Conservation (phyloP, 2,113 vertebrate species). For the Megaceryle maxima region DNA sequence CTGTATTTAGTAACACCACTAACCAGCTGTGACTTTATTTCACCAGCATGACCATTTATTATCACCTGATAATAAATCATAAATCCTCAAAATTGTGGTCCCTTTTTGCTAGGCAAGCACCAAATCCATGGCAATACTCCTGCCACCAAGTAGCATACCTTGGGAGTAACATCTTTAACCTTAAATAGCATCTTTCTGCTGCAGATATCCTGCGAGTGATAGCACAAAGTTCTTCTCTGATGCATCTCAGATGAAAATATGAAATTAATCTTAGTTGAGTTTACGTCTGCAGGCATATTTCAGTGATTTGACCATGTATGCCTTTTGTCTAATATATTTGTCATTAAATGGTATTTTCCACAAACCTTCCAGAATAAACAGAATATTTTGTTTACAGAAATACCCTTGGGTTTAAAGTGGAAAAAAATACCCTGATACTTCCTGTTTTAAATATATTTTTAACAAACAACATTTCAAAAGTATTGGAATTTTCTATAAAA, state of each 20-base stretch:
- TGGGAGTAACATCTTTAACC: background rate
- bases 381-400: constrained; percentile 16
- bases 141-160: background rate
- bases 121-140: background rate
- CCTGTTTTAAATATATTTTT: background rate
- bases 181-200: background rate
- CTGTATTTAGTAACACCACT: background rate
- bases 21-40: background rate
- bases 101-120: background rate
- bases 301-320: background rate
- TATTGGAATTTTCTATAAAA: background rate
- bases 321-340: constrained; percentile 47
- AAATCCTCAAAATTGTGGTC: background rate
- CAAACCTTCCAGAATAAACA: constrained; percentile 17
- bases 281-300: background rate
- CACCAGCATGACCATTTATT: background rate
- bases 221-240: background rate
- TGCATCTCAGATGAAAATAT: background rate
- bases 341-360: background rate
- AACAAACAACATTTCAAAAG: background rate
- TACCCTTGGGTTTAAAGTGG: background rate
- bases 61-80: background rate
- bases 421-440: background rate
- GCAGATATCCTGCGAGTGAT: background rate
- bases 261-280: constrained; percentile 11